Evolutionary conservation across 2,797 vertebrate species (phyloP), one percentile per base, ranked within the genome.

Genomic region (Dermochelys coriacea): DNA sequence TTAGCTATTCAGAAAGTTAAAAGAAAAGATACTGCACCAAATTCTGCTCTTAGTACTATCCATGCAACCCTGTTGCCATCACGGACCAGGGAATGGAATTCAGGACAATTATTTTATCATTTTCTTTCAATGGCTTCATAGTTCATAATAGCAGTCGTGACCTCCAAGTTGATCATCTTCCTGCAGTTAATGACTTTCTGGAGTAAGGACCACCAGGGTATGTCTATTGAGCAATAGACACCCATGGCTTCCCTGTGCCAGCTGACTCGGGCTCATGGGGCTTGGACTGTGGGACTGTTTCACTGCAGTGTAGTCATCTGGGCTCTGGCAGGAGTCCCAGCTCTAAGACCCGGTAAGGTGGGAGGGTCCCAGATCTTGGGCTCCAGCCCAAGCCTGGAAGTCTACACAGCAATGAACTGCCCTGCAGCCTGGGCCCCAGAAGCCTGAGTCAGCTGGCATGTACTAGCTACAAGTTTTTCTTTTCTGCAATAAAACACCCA

Each of bases 1-100:
- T 86, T 57, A 95, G 59, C 49, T 85, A 52, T 78, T 89, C 15
- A 83, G 68, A 16, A 95, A 93, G 78, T 71, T 87, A 87, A 93
- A 89, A 9, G 25, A 84, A 85, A 85, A 4, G 8, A 74, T 3
- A 86, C n/a, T 85, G 71, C 10, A 4, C 49, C 64, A 23, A 93
- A 45, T 80, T 55, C 87, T 95, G 54, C 10, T 89, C 41, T 92
- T 88, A 15, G 77, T 89, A 93, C 81, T 31, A 88, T 23, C 79
- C 31, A 89, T 83, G 59, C 81, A 95, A 90, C 54, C 34, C 12
- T 94, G 81, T 84, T 89, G 57, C 94, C 34, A 61, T 87, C 77
- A 61, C 52, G 2, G 1, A 82, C 77, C 79, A 47, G 37, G 85
- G 54, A 86, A 89, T 27, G 86, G 12, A 95, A 93, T 91, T 91